Percentiles rank a stretch among this genome's conserved stretches.
Evolutionary conservation across 2,888 invertebrate species (phyloP).

Genomic region (Drosophila austrosaltans): DNA sequence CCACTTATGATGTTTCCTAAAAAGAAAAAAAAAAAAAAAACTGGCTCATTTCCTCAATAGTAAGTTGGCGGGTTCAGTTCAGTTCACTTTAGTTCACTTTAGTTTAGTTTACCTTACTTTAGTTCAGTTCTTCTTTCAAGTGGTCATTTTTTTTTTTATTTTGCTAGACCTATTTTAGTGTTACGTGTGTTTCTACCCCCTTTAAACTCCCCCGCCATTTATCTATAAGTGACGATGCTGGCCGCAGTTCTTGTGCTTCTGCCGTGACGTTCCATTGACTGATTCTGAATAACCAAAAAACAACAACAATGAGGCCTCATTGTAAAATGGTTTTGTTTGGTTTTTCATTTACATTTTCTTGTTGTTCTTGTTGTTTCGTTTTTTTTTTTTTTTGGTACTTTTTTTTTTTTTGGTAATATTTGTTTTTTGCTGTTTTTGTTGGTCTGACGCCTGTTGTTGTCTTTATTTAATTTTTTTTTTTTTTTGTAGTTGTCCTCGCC

Average conservation of each 20-base stretch:
- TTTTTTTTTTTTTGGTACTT: conserved; percentile 10
- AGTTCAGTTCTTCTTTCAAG: background rate
- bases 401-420: conserved; percentile 9
- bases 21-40: background rate
- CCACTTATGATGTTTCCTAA: background rate
- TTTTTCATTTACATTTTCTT: conserved; percentile 67
- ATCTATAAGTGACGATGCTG: conserved; percentile 25
- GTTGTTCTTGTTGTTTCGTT: conserved; percentile 30
- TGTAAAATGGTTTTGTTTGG: conserved; percentile 57
- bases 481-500: conserved; percentile 20
- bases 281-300: conserved; percentile 57
- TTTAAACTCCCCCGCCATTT: conserved; percentile 32
- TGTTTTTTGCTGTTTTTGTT: conserved; percentile 21
- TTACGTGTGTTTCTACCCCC: background rate
- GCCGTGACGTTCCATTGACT: conserved; percentile 75
- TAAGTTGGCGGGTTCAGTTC: background rate
- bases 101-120: conserved; percentile 7
- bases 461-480: conserved; percentile 15
- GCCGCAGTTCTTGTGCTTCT: conserved; percentile 52
- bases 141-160: conserved; percentile 5
- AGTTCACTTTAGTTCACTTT: conserved; percentile 3
- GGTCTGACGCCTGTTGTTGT: conserved; percentile 35
- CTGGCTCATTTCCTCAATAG: background rate
- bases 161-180: conserved; percentile 7
- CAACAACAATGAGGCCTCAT: conserved; percentile 38